Percentiles rank a stretch among this genome's conserved stretches.
Conservation (phyloP, 2,888 invertebrate genomes). For the Polymixis flavicincta region DNA sequence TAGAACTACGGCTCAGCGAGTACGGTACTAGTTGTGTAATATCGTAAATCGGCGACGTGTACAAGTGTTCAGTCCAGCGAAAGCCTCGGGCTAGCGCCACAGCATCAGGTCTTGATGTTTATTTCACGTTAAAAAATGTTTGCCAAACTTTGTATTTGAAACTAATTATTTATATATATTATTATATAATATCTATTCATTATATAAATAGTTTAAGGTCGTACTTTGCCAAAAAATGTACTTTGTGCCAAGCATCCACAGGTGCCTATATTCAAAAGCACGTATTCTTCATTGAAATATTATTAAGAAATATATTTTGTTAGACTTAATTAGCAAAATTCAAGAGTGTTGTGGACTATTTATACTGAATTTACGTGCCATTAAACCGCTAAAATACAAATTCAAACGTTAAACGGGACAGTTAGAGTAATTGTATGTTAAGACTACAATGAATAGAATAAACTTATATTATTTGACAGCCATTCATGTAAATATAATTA, state of each 20-base stretch:
- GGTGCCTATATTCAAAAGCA: conserved; percentile 61
- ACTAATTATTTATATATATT: conserved; percentile 68
- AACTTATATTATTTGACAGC: conserved; percentile 67
- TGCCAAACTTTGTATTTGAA: conserved; percentile 72
- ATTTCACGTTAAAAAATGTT: conserved; percentile 82
- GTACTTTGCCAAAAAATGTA: conserved; percentile 60
- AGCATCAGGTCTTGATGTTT: conserved; percentile 75
- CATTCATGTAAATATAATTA: conserved; percentile 82
- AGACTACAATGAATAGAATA: conserved; percentile 68
- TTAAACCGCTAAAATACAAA: conserved; percentile 56
- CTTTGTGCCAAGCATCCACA: conserved; percentile 64
- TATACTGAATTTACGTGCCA: conserved; percentile 61
- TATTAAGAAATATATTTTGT: conserved; percentile 64
- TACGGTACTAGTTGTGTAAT: conserved; percentile 65
- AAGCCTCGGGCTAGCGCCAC: conserved; percentile 69
- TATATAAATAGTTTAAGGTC: conserved; percentile 58
- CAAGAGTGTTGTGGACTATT: conserved; percentile 62
- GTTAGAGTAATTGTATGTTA: conserved; percentile 58
- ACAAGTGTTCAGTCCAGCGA: conserved; percentile 65
- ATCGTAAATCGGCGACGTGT: conserved; percentile 63
- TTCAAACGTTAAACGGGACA: conserved; percentile 45
- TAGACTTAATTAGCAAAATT: conserved; percentile 52
- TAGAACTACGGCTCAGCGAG: conserved; percentile 72
- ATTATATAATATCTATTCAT: conserved; percentile 63
- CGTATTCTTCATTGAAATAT: conserved; percentile 55